These are phyloP conservation scores for Ostrea edulis DNA, from an alignment of 1,140 invertebrate species.

Conservation along the genomic window DNA sequence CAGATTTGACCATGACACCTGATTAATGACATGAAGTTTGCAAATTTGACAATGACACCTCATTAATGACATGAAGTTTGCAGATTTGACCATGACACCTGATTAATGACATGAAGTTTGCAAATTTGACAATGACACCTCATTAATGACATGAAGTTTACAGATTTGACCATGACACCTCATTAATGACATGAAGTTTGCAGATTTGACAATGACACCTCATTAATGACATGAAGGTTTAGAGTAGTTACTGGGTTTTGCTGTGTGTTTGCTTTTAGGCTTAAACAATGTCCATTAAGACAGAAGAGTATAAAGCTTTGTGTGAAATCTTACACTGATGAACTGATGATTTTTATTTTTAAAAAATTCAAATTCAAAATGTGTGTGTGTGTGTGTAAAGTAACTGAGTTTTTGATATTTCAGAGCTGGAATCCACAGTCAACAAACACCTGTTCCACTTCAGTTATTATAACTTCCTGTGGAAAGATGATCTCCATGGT, in stretches of 20 bases:
- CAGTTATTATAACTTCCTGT: slow-evolving; percentile 79
- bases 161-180: background rate
- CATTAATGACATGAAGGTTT: background rate
- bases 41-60: background rate
- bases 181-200: background rate
- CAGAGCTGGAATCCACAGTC: slow-evolving; percentile 73
- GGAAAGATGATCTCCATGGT: slow-evolving; percentile 79
- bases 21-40: background rate
- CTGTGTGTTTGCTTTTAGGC: background rate
- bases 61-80: background rate
- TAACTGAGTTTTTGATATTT: slow-evolving; percentile 43
- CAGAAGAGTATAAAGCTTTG: background rate
- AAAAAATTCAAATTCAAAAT: background rate
- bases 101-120: background rate
- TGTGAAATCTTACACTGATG: background rate
- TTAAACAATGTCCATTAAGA: background rate
- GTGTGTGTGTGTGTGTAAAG: background rate
- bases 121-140: background rate
- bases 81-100: background rate
- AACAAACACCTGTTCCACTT: slow-evolving; percentile 78
- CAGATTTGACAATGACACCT: background rate
- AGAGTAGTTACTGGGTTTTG: background rate
- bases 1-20: background rate
- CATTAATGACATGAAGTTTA: background rate
- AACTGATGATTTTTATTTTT: background rate